phyloP scores from a whole-genome alignment of 2,888 invertebrate species.

The Apamea anceps region DNA sequence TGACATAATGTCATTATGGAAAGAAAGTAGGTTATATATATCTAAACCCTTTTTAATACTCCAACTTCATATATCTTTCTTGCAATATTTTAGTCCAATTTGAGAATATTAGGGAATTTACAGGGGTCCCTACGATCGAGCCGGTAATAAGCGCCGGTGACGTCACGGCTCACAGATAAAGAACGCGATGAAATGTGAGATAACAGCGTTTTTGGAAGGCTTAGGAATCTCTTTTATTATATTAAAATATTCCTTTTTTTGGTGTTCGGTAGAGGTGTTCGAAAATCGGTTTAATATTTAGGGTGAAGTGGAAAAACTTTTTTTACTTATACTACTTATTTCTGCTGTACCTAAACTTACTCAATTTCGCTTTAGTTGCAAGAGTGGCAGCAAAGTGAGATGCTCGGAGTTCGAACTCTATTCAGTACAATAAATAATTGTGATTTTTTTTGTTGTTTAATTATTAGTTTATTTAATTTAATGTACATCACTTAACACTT shows the following conservation, averaged over 20 bases:
- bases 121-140: conserved; percentile 61
- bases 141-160: conserved; percentile 60
- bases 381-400: too few relatives aligned
- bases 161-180: conserved; percentile 62
- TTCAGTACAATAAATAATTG: background rate
- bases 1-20: too few relatives aligned
- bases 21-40: background rate
- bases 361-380: background rate
- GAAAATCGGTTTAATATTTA: conserved; percentile 37
- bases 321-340: background rate
- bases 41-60: conserved; percentile 57
- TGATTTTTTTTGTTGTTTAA: background rate
- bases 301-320: background rate
- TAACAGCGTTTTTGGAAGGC: conserved; percentile 60
- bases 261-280: conserved; percentile 32
- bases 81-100: conserved; percentile 63
- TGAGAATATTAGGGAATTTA: conserved; percentile 62
- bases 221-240: conserved; percentile 61
- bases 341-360: background rate
- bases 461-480: background rate
- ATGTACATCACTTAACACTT: background rate
- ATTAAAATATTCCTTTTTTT: conserved; percentile 55
- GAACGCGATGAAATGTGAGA: conserved; percentile 63
- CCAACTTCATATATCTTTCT: conserved; percentile 53
- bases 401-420: background rate